Base-by-base conservation (phyloP, 2,888 invertebrate species). In the Pegoplata infirma region DNA sequence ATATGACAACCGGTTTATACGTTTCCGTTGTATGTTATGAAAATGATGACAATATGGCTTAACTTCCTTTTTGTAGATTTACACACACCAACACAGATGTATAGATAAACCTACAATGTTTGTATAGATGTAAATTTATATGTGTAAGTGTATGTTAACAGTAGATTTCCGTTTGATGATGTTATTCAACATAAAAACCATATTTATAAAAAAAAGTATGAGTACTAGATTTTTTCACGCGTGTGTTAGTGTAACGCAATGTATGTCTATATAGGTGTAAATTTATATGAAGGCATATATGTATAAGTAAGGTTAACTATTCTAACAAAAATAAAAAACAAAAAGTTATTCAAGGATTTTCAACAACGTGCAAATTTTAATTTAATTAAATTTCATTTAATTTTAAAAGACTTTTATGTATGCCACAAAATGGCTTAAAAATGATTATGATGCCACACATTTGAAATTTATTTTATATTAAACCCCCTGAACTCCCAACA, bases 311-410 rank as follows among this genome's bases (percentile, higher is more conserved):
- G 51, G 21, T 58, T 64, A 28, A 32, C 32, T 58, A 16, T 71
- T 63, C 16, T 23, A 12, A 55, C 21, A 55, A 12, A 40, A 14
- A 46, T 16, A 51, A 46, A 56, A 28, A 40, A 23, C n/a, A n/a
- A n/a, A n/a, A n/a, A n/a, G n/a, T n/a, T n/a, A 46, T 12, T 55
- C 46, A 67, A 61, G 59, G 67, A 74, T 71, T 71, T 55, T 40
- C 46, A 66, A 59, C 64, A 69, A 66, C 51, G 58, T 80, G 51
- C 55, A 56, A 74, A 75, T 64, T 76, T 59, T 75, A 80, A 76
- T 79, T 81, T 66, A 81, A 81, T 76, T 81, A 64, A 69, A 80
- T 63, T 69, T 80, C n/a, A 46, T 69, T 71, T 79, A 69, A 76
- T 74, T 76, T 74, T 23, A 51, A 47, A 25, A 59, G 46, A 25